Base-by-base conservation (phyloP, 2,113 vertebrate species). In the Ptyas mucosa region DNA sequence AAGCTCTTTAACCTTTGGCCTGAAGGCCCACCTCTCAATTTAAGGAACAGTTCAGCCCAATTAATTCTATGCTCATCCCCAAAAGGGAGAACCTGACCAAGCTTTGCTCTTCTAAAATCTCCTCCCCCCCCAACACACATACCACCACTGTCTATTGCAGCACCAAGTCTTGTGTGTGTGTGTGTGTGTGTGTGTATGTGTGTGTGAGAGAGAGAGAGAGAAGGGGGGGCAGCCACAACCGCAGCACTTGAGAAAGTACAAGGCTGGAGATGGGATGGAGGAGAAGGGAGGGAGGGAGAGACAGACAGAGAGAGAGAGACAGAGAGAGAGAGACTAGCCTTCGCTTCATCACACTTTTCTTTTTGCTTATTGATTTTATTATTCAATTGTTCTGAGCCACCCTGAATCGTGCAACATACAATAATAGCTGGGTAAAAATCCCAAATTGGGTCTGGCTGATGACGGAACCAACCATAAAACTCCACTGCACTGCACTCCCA, bases 41-140 rank as follows among this genome's bases (percentile, higher is more conserved):
- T 34, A 75, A 34, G n/a, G 12, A 75, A 23, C 26, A 1, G 61
- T 7, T 75, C 2, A 1, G 6, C 5, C n/a, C 64, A 75, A 18
- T 75, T 12, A 75, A 34, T 34, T n/a, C 61, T n/a, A 12, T 2
- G n/a, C 64, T 34, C 64, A 34, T 34, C n/a, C 5, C 14, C 69
- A 39, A 20, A 34, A 18, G 69, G n/a, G n/a, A 75, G 69, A 75
- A 75, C 34, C 69, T 75, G n/a, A 75, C 6, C n/a, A 75, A 39
- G 69, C 69, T 34, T 34, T 18, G n/a, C 29, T 34, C n/a, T 75
- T 18, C 14, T 75, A 39, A 64, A n/a, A 5, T 5, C n/a, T 3
- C 1, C n/a, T 5, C 12, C 14, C 5, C 1, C 12, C 3, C 58
- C 9, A 8, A 1, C 52, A 10, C 51, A 12, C 55, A 8, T 4